Conservation (phyloP, 2,797 vertebrate genomes). For the Babyrousa celebensis region DNA sequence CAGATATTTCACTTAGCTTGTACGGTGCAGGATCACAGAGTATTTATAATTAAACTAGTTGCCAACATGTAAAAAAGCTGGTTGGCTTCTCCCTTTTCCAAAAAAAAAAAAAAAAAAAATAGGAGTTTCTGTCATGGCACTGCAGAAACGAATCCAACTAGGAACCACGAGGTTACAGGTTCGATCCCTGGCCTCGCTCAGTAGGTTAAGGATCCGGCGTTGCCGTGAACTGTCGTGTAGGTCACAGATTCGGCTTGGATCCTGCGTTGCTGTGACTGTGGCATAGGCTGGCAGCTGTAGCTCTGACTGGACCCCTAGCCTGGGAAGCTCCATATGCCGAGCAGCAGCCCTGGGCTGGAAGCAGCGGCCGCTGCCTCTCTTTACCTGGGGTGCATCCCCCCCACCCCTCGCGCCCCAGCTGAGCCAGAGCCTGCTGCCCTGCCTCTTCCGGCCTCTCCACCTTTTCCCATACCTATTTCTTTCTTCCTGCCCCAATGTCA, state of each 20-base stretch:
- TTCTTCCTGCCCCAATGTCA: neutral
- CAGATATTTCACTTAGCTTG: constrained; percentile 31
- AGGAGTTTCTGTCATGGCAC: no score
- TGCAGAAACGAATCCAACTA: neutral
- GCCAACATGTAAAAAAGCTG: constrained; percentile 23
- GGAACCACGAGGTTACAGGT: no score
- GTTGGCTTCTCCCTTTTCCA: constrained; percentile 44
- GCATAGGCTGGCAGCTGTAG: no score
- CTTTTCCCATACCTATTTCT: neutral
- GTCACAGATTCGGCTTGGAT: no score
- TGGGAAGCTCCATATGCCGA: no score
- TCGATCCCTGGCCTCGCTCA: no score
- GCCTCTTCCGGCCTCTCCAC: no score
- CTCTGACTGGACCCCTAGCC: no score
- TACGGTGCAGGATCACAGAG: constrained; percentile 10
- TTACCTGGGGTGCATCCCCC: neutral
- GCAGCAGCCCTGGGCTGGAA: neutral
- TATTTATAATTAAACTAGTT: constrained; percentile 63
- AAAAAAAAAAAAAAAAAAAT: neutral
- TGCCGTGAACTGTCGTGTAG: no score
- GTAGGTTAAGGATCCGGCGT: no score
- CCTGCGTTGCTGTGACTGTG: no score
- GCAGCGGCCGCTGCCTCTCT: neutral
- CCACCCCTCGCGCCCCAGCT: no score
- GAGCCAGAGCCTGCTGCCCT: neutral